phyloP scores from a whole-genome alignment of 2,888 invertebrate species.

The Drosophila cracens region DNA sequence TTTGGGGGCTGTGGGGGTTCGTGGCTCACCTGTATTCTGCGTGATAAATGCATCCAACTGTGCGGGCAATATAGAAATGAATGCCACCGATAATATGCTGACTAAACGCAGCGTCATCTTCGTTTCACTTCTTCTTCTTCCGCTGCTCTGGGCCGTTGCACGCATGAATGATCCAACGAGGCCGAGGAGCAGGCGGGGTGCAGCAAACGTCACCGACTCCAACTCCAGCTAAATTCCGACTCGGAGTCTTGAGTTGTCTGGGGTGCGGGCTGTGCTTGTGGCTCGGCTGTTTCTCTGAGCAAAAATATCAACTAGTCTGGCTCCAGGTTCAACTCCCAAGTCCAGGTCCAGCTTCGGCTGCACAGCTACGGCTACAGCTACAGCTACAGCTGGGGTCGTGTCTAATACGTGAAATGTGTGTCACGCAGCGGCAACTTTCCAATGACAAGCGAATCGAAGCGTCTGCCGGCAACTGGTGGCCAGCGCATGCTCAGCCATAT shows the following conservation, averaged over 20 bases:
- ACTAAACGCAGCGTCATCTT: conserved; percentile 77
- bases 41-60: conserved; percentile 82
- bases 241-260: neutral
- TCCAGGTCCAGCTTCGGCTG: conserved; percentile 33
- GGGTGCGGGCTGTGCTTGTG: conserved; percentile 24
- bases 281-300: conserved; percentile 2
- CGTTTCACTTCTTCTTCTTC: conserved; percentile 22
- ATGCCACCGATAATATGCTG: conserved; percentile 67
- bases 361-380: conserved; percentile 5
- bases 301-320: conserved; percentile 27
- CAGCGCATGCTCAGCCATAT: conserved; percentile 61
- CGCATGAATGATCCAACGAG: conserved; percentile 73
- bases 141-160: conserved; percentile 46
- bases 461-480: conserved; percentile 53
- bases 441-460: conserved; percentile 72
- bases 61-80: conserved; percentile 72
- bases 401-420: conserved; percentile 78
- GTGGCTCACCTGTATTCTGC: conserved; percentile 77
- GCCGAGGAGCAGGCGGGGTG: neutral
- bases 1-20: neutral
- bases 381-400: conserved; percentile 27
- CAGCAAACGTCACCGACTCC: conserved; percentile 1
- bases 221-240: conserved; percentile 1
- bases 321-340: conserved; percentile 32
- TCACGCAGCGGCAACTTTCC: conserved; percentile 79